Percentiles rank a stretch among this genome's conserved stretches.
Conservation (phyloP, 2,797 vertebrate species). For the Pyrocephalus nanus region DNA sequence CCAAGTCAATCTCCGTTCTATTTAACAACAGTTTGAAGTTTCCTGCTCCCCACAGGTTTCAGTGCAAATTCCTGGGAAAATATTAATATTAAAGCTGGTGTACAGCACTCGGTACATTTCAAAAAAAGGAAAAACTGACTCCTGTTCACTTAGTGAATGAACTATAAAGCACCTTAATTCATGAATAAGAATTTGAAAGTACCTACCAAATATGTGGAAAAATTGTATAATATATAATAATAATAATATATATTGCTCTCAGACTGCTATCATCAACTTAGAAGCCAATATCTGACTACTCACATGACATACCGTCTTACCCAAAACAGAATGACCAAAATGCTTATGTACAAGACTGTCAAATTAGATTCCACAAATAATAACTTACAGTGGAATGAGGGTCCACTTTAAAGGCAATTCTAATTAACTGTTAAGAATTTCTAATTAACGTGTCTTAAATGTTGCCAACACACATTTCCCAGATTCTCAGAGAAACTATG, state of each 20-base stretch:
- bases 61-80: neutral
- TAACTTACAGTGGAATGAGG: neutral
- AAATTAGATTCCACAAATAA: neutral
- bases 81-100: neutral
- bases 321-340: neutral
- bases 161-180: neutral
- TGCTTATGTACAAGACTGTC: neutral
- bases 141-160: neutral
- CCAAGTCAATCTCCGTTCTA: neutral
- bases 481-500: neutral
- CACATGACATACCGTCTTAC: neutral
- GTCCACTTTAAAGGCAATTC: neutral
- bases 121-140: neutral
- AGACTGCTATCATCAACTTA: neutral
- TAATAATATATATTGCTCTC: neutral
- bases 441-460: neutral
- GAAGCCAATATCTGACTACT: neutral
- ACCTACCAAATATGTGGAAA: neutral
- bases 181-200: neutral
- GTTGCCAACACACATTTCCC: neutral
- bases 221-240: fast-evolving
- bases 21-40: neutral
- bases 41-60: neutral
- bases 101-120: neutral
- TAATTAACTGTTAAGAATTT: constrained; percentile 5